These are phyloP conservation scores for Campoletis raptor DNA, from an alignment of 2,888 invertebrate genomes.

Conservation along the genomic window DNA sequence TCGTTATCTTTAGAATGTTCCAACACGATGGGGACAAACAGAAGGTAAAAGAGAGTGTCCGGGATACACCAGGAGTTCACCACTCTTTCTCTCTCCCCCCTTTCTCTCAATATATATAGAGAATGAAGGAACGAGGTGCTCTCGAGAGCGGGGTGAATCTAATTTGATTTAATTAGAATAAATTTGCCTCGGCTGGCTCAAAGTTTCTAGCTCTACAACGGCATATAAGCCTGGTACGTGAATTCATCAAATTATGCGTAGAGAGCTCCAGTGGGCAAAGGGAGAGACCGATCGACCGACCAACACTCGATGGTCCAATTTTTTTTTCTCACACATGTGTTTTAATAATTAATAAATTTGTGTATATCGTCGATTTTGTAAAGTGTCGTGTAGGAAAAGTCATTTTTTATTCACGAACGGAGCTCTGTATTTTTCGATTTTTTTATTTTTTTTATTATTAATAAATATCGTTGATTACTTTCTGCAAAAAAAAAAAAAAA, in stretches of 20 bases:
- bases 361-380: not conserved
- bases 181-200: slow-evolving; percentile 79
- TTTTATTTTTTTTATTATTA: not conserved
- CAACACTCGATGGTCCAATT: slow-evolving; percentile 16
- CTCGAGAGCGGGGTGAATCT: slow-evolving; percentile 77
- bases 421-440: not conserved
- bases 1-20: slow-evolving; percentile 34
- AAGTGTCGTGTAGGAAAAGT: not conserved
- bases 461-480: not conserved
- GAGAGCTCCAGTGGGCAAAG: slow-evolving; percentile 59
- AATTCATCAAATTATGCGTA: slow-evolving; percentile 83
- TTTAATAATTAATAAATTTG: not conserved
- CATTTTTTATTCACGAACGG: not conserved
- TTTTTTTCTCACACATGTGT: not conserved
- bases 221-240: slow-evolving; percentile 82
- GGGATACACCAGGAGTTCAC: slow-evolving; percentile 28
- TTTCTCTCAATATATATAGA: slow-evolving; percentile 26
- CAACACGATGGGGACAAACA: slow-evolving; percentile 14
- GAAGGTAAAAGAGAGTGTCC: slow-evolving; percentile 22
- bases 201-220: slow-evolving; percentile 79
- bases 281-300: slow-evolving; percentile 48
- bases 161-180: slow-evolving; percentile 83
- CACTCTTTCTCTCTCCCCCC: slow-evolving; percentile 22
- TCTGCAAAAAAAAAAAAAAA: not conserved
- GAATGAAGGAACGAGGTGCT: slow-evolving; percentile 59